phyloP scores from a whole-genome alignment of 2,888 invertebrate species.

The Resseliella maxima region DNA sequence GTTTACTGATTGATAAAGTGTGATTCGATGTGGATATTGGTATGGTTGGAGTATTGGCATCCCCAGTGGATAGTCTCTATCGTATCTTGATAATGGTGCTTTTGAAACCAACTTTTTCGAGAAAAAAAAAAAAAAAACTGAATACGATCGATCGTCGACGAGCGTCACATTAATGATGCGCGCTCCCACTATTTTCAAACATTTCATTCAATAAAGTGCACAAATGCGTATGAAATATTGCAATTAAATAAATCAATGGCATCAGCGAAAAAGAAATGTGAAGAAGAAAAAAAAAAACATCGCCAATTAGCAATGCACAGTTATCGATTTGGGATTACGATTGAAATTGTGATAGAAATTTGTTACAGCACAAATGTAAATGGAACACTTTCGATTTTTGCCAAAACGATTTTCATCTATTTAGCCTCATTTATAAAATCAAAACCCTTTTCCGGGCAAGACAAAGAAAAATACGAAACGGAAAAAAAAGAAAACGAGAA shows the following conservation, averaged over 20 bases:
- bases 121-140: neutral
- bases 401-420: neutral
- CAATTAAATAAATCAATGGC: conserved; percentile 17
- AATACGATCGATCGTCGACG: neutral
- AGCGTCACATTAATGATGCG: neutral
- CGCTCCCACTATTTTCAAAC: neutral
- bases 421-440: neutral
- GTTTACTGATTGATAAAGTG: conserved; percentile 41
- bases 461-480: neutral
- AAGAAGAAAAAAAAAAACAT: too few relatives aligned
- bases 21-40: conserved; percentile 1
- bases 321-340: neutral
- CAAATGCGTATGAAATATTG: neutral
- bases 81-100: neutral
- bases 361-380: neutral
- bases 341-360: neutral
- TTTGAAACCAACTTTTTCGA: neutral
- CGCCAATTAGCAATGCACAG: neutral
- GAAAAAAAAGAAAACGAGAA: neutral
- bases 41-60: neutral
- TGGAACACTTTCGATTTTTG: neutral
- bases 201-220: neutral
- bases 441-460: neutral
- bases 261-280: neutral
- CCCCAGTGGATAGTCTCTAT: neutral